Evolutionary conservation across 2,797 vertebrate genomes (phyloP), one percentile per base, ranked within the genome.

Genomic region (Eutrigla gurnardus): DNA sequence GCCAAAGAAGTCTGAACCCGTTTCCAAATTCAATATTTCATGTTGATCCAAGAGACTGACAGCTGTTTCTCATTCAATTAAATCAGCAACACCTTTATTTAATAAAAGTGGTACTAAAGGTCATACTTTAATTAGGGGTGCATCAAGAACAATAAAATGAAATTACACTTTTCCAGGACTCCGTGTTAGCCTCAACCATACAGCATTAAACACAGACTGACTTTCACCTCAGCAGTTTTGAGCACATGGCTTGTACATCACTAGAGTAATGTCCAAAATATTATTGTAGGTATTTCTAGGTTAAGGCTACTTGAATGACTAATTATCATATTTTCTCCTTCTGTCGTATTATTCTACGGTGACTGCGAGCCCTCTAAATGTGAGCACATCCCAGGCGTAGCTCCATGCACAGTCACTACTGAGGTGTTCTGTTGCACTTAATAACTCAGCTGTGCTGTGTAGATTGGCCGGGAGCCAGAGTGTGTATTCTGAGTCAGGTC

Each of bases 401-500:
- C 76, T 57, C 72, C 61, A 55, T 77, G 80, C 79, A 54, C 60
- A 70, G 83, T 87, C 85, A 86, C 85, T 65, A 15, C 87, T 77
- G 73, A 89, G 87, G 91, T 89, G 89, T 91, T 89, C 75, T 79
- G 81, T 90, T 93, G 87, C 85, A 90, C 76, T 88, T 92, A 88
- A 92, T 89, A 86, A 82, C 77, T 83, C 60, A 54, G 82, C 73
- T 65, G 79, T 81, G 75, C 67, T 75, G 82, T 67, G 76, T 45
- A 32, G 64, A 45, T 63, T 90, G 92, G 86, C 89, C 36, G 4
- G 59, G 35, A 71, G 90, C 91, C 92, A 93, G 32, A 70, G 71
- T 58, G 67, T 66, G 76, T 70, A 79, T 68, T 83, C 47, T 79
- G 77, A 86, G 76, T 87, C 83, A 67, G 73, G 84, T 54, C 86